phyloP scores from a whole-genome alignment of 1,140 invertebrate species.

The Ceratoteleas bidentatus region DNA sequence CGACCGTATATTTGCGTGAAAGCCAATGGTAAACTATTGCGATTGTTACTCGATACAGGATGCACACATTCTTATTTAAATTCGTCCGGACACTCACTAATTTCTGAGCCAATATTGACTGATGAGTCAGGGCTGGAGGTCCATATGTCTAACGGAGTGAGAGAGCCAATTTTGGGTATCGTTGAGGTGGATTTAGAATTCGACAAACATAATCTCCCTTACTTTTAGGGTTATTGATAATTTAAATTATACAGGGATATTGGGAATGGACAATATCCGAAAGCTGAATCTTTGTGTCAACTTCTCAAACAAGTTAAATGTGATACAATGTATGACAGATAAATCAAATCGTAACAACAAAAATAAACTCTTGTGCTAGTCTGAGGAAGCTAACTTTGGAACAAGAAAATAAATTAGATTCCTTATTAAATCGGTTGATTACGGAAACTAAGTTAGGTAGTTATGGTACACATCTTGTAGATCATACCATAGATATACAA shows the following conservation, averaged over 20 bases:
- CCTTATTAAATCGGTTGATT: neutral
- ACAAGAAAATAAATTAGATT: neutral
- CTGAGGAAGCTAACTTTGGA: neutral
- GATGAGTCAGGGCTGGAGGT: too few species aligned
- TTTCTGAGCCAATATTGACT: neutral
- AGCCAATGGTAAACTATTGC: too few species aligned
- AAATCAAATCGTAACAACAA: neutral
- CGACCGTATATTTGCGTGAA: too few species aligned
- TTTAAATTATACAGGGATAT: slow-evolving; percentile 11
- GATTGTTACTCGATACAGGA: too few species aligned
- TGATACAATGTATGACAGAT: too few species aligned
- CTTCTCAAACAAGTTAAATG: too few species aligned
- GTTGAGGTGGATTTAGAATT: neutral
- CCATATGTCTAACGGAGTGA: neutral
- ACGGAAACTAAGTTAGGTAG: neutral
- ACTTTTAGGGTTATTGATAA: slow-evolving; percentile 2
- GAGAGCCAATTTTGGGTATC: slow-evolving; percentile 14
- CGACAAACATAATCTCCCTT: neutral
- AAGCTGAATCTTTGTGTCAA: neutral
- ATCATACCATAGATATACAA: slow-evolving; percentile 10
- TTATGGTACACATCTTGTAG: neutral
- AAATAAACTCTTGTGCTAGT: neutral
- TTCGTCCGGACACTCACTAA: too few species aligned
- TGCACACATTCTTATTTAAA: too few species aligned
- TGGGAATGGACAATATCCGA: slow-evolving; percentile 12